Conservation (phyloP, 2,113 vertebrate genomes). For the Atractosteus spatula region DNA sequence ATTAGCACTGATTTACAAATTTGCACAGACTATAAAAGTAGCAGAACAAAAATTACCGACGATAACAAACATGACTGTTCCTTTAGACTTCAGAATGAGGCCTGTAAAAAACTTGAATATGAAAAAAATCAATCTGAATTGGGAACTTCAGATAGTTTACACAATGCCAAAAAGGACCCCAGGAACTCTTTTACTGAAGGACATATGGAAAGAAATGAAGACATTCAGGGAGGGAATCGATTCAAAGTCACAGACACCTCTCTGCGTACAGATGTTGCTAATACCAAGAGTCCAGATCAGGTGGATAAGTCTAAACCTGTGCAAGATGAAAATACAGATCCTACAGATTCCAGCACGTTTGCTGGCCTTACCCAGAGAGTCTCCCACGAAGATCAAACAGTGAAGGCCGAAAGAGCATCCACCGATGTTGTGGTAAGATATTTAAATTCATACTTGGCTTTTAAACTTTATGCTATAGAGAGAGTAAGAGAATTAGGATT, state of each 20-base stretch:
- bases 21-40: slow-evolving; percentile 71
- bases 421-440: slow-evolving; percentile 68
- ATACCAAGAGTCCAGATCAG: slow-evolving; percentile 57
- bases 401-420: slow-evolving; percentile 54
- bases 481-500: neutral
- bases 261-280: slow-evolving; percentile 57
- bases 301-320: slow-evolving; percentile 53
- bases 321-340: slow-evolving; percentile 79
- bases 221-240: slow-evolving; percentile 30
- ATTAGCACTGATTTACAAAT: slow-evolving; percentile 54
- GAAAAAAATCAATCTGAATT: slow-evolving; percentile 55
- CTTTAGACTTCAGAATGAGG: slow-evolving; percentile 56
- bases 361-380: slow-evolving; percentile 64
- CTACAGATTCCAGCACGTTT: slow-evolving; percentile 51
- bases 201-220: slow-evolving; percentile 48
- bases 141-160: slow-evolving; percentile 65
- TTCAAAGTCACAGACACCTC: slow-evolving; percentile 65
- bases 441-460: neutral
- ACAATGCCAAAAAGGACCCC: slow-evolving; percentile 57
- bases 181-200: neutral
- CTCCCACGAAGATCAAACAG: slow-evolving; percentile 44
- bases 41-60: slow-evolving; percentile 48
- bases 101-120: slow-evolving; percentile 74
- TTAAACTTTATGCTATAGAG: neutral
- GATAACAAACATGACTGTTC: slow-evolving; percentile 48